Conservation (phyloP, 2,888 invertebrate genomes). For the Amphipoea lucens region DNA sequence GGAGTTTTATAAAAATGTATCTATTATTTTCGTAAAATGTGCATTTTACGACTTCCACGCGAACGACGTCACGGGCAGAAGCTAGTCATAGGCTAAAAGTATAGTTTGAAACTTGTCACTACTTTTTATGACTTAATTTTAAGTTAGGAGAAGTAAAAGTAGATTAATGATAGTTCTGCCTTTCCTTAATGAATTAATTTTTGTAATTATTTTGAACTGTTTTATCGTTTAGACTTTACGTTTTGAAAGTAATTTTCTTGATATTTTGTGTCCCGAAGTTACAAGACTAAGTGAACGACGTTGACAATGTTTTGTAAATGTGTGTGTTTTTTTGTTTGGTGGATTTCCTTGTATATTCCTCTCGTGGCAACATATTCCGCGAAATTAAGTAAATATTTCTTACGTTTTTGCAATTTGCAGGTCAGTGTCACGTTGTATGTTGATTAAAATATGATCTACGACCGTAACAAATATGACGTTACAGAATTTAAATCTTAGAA, state of each 20-base stretch:
- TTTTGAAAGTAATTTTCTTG: slow-evolving; percentile 13
- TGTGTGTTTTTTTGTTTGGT: neutral
- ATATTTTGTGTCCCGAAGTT: neutral
- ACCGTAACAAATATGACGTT: neutral
- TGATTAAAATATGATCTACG: too few relatives aligned
- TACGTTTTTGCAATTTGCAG: neutral
- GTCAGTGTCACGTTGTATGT: neutral
- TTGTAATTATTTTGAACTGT: slow-evolving; percentile 14
- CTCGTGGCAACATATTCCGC: neutral
- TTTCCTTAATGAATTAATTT: slow-evolving; percentile 18
- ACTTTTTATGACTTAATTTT: slow-evolving; percentile 18
- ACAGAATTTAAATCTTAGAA: neutral
- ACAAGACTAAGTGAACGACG: neutral
- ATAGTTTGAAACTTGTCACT: slow-evolving; percentile 7
- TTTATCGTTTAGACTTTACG: slow-evolving; percentile 2
- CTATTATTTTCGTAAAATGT: neutral
- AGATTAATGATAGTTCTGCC: slow-evolving; percentile 17
- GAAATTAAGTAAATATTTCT: neutral
- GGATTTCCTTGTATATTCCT: neutral
- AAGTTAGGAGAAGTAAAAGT: neutral
- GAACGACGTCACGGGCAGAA: neutral
- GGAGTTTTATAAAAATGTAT: neutral
- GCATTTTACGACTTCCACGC: neutral
- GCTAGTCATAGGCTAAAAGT: neutral
- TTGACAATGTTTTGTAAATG: neutral